A percentile compares a stretch with the other conserved stretches of the same genome.
phyloP scores from a whole-genome alignment of 2,888 invertebrate species.

The Epinotia brunnichana region DNA sequence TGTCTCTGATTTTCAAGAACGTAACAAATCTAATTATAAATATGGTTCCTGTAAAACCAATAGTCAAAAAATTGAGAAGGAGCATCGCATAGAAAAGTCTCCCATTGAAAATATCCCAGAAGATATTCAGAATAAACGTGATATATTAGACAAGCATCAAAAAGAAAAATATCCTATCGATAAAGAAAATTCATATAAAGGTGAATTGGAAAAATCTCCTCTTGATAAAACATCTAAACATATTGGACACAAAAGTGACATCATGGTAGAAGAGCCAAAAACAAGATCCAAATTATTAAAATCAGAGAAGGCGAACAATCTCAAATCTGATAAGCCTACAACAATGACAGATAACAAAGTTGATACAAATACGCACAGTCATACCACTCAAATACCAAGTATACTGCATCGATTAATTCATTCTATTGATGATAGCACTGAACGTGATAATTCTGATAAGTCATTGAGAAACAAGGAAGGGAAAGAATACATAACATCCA shows the following conservation, averaged over 20 bases:
- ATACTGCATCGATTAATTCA: slow-evolving; percentile 1
- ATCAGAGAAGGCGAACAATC: background rate
- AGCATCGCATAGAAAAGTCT: background rate
- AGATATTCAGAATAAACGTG: background rate
- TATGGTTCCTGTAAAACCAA: slow-evolving; percentile 4
- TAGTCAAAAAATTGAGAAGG: background rate
- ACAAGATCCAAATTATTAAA: background rate
- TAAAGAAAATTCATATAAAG: background rate
- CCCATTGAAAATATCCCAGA: background rate
- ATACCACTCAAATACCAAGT: slow-evolving; percentile 4
- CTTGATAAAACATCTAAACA: background rate
- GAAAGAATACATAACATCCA: background rate
- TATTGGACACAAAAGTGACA: background rate
- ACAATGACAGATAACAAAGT: background rate
- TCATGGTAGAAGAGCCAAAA: background rate
- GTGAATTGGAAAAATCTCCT: background rate
- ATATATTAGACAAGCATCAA: background rate
- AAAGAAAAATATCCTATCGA: background rate
- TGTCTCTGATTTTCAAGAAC: slow-evolving; percentile 6
- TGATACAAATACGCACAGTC: background rate
- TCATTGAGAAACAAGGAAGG: background rate
- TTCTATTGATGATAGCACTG: slow-evolving; percentile 5
- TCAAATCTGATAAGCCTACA: background rate
- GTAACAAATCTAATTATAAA: background rate
- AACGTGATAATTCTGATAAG: background rate